Conservation (phyloP, 2,888 invertebrate species). For the Trissolcus brochymenae region DNA sequence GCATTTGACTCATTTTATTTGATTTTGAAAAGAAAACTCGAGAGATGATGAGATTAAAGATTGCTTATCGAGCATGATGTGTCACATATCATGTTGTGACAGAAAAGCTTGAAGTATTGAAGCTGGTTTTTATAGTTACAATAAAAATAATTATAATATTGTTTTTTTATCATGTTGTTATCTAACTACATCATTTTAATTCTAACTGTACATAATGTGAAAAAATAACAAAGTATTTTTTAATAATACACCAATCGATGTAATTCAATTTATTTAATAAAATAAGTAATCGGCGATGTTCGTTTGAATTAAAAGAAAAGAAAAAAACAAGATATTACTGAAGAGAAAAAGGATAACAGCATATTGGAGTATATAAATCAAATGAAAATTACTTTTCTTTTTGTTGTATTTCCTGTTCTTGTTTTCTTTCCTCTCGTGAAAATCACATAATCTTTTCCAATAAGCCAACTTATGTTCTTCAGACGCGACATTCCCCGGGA, state of each 20-base stretch:
- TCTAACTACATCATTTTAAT: too few relatives aligned
- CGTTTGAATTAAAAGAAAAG: background rate
- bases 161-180: too few relatives aligned
- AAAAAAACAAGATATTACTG: background rate
- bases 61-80: conserved; percentile 22
- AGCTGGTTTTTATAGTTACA: background rate
- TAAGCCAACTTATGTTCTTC: conserved; percentile 32
- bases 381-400: conserved; percentile 13
- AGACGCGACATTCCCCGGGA: conserved; percentile 6
- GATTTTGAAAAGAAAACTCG: conserved; percentile 13
- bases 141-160: too few relatives aligned
- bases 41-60: conserved; percentile 30
- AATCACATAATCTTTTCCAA: conserved; percentile 39
- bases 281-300: background rate
- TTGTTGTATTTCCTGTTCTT: conserved; percentile 12
- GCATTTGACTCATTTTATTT: conserved; percentile 31
- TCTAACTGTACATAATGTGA: too few relatives aligned
- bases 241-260: too few relatives aligned
- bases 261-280: too few relatives aligned
- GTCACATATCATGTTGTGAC: background rate
- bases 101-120: conserved; percentile 1
- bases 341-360: background rate
- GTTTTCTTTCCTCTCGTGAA: conserved; percentile 26
- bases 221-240: too few relatives aligned
- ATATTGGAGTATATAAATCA: conserved; percentile 14